Evolutionary conservation across 2,797 vertebrate species (phyloP).

Genomic region (Peromyscus attwateri): DNA sequence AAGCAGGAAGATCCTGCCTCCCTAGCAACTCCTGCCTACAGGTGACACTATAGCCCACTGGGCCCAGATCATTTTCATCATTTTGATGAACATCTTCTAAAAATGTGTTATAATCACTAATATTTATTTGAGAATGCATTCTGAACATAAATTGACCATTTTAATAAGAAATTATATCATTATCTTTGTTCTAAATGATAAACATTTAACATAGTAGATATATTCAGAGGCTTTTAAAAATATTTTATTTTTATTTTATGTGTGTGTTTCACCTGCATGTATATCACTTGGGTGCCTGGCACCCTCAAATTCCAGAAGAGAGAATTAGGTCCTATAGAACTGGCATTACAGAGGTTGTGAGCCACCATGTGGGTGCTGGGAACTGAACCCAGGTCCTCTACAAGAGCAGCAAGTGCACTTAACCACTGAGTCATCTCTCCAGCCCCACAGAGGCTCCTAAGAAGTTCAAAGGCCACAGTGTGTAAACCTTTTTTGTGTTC

Average conservation of each 20-base stretch:
- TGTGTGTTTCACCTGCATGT: background rate
- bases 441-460: background rate
- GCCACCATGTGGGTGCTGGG: background rate
- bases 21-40: background rate
- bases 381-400: background rate
- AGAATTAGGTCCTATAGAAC: background rate
- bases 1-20: background rate
- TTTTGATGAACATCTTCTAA: slow-evolving; percentile 47
- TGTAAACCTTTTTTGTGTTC: background rate
- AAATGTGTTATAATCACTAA: slow-evolving; percentile 41
- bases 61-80: background rate
- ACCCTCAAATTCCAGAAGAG: background rate
- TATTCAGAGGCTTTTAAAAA: slow-evolving; percentile 29
- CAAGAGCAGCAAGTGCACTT: background rate
- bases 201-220: slow-evolving; percentile 1
- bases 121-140: slow-evolving; percentile 27
- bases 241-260: background rate
- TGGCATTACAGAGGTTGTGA: background rate
- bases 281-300: background rate
- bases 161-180: slow-evolving; percentile 34
- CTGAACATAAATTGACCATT: slow-evolving; percentile 37
- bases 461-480: background rate
- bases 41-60: background rate
- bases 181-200: slow-evolving; percentile 31
- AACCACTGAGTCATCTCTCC: background rate